Conservation (phyloP, 2,113 vertebrate genomes). For the Macrotus californicus region DNA sequence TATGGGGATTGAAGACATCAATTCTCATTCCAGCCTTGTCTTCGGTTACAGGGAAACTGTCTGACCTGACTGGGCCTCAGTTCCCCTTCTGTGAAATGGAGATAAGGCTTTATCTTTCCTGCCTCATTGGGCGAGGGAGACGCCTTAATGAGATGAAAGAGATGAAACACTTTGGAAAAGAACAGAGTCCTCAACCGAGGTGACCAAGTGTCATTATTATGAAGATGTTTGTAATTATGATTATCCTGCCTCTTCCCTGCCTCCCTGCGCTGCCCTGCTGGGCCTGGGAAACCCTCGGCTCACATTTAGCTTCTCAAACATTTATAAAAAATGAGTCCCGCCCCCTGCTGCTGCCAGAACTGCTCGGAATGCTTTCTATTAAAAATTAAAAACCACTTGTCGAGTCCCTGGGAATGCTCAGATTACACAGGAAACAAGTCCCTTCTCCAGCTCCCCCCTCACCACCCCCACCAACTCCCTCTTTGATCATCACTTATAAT, state of each 20-base stretch:
- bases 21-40: neutral
- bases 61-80: neutral
- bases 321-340: constrained; percentile 62
- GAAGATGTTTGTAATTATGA: constrained; percentile 62
- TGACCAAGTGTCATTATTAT: constrained; percentile 55
- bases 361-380: constrained; percentile 51
- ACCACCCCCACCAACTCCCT: constrained; percentile 44
- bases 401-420: constrained; percentile 61
- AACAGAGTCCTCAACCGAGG: neutral
- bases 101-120: neutral
- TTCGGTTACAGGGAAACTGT: neutral
- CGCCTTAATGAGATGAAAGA: constrained; percentile 34
- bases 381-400: constrained; percentile 60
- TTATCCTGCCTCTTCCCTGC: constrained; percentile 27
- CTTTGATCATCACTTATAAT: constrained; percentile 70
- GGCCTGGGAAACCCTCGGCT: constrained; percentile 55
- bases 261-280: constrained; percentile 34
- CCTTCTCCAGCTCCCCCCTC: constrained; percentile 51
- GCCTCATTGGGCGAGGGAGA: neutral
- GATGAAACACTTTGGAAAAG: constrained; percentile 37
- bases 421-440: constrained; percentile 71
- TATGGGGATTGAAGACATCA: neutral
- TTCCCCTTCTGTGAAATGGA: constrained; percentile 16
- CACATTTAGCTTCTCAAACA: constrained; percentile 65
- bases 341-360: constrained; percentile 64